A percentile compares a stretch with the other conserved stretches of the same genome.
Conservation (phyloP, 1,140 invertebrate species). For the Rhagoletis pomonella region DNA sequence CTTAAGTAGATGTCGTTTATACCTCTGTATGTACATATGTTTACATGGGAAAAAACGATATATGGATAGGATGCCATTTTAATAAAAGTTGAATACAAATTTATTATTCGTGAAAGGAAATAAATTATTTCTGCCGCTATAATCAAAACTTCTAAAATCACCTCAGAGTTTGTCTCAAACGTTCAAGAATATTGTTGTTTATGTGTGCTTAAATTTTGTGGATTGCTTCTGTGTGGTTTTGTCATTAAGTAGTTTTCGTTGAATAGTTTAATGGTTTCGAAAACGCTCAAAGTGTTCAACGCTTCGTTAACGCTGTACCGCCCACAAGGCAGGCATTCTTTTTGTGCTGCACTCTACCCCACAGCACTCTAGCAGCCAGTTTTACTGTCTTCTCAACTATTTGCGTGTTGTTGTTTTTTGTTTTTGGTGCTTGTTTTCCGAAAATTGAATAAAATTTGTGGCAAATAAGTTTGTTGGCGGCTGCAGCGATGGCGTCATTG, state of each 20-base stretch:
- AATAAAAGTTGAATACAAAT: no score
- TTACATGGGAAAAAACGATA: no score
- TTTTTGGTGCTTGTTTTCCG: conserved; percentile 15
- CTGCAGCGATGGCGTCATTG: neutral
- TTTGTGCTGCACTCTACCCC: neutral
- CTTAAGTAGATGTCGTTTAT: neutral
- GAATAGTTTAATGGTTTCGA: conserved; percentile 37
- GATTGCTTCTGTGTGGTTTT: conserved; percentile 32
- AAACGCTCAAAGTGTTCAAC: conserved; percentile 2
- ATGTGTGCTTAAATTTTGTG: conserved; percentile 28
- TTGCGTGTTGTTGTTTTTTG: neutral
- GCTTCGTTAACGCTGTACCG: neutral
- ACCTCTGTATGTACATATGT: no score
- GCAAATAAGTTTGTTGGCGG: conserved; percentile 7
- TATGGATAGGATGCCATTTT: no score
- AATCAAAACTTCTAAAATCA: no score
- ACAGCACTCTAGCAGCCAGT: neutral
- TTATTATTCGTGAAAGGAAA: no score
- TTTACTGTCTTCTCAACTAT: conserved; percentile 8
- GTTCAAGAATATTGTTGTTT: neutral
- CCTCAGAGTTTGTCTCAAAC: no score
- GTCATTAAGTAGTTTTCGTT: conserved; percentile 45
- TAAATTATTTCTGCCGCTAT: no score
- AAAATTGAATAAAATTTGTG: conserved; percentile 42
- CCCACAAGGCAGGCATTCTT: neutral